Conservation (phyloP, 2,888 invertebrate species). For the Nomada flava region DNA sequence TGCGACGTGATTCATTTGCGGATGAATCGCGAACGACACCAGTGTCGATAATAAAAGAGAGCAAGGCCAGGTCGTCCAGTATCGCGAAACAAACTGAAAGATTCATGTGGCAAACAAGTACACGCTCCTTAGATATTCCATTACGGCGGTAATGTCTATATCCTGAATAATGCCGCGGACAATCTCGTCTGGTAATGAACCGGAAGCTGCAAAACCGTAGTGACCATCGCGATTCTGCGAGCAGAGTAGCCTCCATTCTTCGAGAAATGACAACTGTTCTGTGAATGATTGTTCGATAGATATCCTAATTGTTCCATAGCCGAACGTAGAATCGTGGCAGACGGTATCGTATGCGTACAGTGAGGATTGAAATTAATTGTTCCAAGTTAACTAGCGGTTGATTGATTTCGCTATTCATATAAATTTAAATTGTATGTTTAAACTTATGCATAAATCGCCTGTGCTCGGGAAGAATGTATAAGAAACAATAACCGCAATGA, state of each 20-base stretch:
- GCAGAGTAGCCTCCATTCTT: constrained; percentile 30
- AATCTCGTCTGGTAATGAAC: constrained; percentile 61
- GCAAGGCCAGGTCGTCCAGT: constrained; percentile 18
- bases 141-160: constrained; percentile 58
- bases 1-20: constrained; percentile 19
- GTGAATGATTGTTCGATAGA: constrained; percentile 5
- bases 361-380: too few relatives aligned
- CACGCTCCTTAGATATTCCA: constrained; percentile 61
- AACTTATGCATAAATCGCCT: too few relatives aligned
- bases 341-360: too few relatives aligned
- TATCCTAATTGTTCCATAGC: neutral
- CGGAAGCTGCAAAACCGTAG: constrained; percentile 48
- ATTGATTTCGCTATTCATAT: too few relatives aligned
- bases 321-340: neutral
- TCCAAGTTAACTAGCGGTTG: too few relatives aligned
- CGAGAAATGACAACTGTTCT: constrained; percentile 53
- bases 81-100: constrained; percentile 26
- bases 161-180: constrained; percentile 63
- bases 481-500: too few relatives aligned
- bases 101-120: constrained; percentile 41
- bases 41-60: constrained; percentile 29
- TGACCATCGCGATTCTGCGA: constrained; percentile 23
- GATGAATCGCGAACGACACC: neutral
- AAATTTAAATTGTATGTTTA: too few relatives aligned
- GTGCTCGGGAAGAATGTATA: too few relatives aligned